These are phyloP conservation scores for Drosophila athabasca DNA, from an alignment of 1,140 invertebrate species.

Conservation along the genomic window DNA sequence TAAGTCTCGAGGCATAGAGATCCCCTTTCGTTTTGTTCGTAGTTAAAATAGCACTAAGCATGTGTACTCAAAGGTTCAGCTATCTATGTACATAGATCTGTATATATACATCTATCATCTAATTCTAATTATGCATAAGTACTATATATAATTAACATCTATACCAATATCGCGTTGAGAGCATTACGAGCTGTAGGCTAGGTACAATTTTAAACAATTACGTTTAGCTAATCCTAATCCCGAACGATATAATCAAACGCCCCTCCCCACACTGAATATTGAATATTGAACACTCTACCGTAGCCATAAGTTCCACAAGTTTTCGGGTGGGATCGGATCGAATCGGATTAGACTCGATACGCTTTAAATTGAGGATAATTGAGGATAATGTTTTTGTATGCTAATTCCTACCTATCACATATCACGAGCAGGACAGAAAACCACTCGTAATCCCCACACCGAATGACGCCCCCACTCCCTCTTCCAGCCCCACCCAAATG, in stretches of 20 bases:
- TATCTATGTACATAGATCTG: conserved; percentile 58
- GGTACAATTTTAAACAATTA: conserved; percentile 67
- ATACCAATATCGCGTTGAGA: not conserved
- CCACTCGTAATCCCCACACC: not conserved
- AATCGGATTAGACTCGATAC: not conserved
- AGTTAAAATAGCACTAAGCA: conserved; percentile 24
- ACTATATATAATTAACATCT: not conserved
- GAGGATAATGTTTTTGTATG: conserved; percentile 4
- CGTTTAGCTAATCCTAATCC: conserved; percentile 38
- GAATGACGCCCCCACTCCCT: not conserved
- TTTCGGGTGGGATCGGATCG: no score
- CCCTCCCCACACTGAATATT: not conserved
- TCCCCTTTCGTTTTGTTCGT: conserved; percentile 8
- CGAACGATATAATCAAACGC: conserved; percentile 4
- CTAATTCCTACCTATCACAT: conserved; percentile 36
- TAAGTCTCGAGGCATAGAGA: conserved; percentile 20
- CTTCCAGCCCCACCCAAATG: conserved; percentile 12
- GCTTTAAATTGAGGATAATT: conserved; percentile 11
- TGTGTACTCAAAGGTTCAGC: conserved; percentile 9
- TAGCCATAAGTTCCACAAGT: conserved; percentile 28
- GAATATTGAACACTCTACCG: not conserved
- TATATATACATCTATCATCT: conserved; percentile 36
- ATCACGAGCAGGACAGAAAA: conserved; percentile 42
- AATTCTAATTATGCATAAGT: not conserved
- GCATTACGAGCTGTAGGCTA: conserved; percentile 56